Base-by-base conservation (phyloP, 2,113 vertebrate genomes). In the Carassius auratus region DNA sequence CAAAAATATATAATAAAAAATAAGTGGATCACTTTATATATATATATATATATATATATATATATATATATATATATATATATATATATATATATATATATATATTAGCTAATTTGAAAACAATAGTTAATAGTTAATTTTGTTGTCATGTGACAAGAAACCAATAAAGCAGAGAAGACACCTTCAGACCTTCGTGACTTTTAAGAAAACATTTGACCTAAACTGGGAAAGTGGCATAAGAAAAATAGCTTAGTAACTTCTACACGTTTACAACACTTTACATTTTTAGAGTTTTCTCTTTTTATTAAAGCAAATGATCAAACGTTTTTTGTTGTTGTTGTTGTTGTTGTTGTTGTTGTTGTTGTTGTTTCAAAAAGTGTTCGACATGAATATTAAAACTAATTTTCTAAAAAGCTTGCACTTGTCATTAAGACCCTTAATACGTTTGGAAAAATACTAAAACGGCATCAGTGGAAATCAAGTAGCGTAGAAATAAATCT, bases 71-170 rank as follows among this genome's bases (percentile, higher is more conserved):
- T 38, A 38, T 26, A 26, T 36, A 36, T 36, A 36, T 36, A 36
- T 36, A 36, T 36, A 36, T 36, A 36, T 36, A 36, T 36, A 36
- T 36, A 36, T 36, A 36, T 36, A 38, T 38, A 38, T 38, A 38
- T 38, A 38, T 38, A 38, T 3, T 36, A 36, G 36, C 36, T 4
- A 3, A 36, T 26, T 26, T 26, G 26, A 26, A 26, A 26, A 26
- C 26, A 26, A 26, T 26, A 26, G 26, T 26, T 26, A 26, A 26
- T 26, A 26, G 26, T 26, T 26, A 26, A 26, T 26, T 74, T 14
- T 74, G 19, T n/a, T 74, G 71, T 48, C 42, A 48, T 23, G 38
- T 74, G 71, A 74, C 71, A 74, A 23, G 2, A 74, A 74, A 48
- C 6, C 21, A n/a, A 48, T 23, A 12, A 48, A 45, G 48, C 21